Evolutionary conservation across 2,888 invertebrate genomes (phyloP).

Genomic region (Scaptomyza parva): DNA sequence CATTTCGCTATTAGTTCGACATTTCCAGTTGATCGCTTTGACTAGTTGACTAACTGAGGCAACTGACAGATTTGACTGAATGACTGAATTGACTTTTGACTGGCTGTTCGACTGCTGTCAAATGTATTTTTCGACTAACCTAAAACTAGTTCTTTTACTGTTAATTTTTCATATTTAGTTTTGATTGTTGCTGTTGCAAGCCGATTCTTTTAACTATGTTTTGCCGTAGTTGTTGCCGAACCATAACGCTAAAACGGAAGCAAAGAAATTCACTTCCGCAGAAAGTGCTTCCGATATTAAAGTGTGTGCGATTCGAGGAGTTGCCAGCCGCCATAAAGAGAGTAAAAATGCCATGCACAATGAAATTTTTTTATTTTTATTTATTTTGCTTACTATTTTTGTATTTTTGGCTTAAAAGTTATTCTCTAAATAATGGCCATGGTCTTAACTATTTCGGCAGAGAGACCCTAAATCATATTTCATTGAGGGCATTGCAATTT

Average conservation of each 20-base stretch:
- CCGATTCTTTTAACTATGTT: slow-evolving; percentile 41
- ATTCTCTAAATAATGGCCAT: slow-evolving; percentile 55
- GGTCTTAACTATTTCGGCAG: slow-evolving; percentile 36
- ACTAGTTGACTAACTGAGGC: slow-evolving; percentile 39
- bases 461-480: slow-evolving; percentile 57
- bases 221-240: slow-evolving; percentile 29
- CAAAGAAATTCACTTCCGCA: slow-evolving; percentile 67
- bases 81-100: slow-evolving; percentile 22
- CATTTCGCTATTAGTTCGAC: slow-evolving; percentile 19
- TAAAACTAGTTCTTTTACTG: slow-evolving; percentile 26
- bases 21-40: slow-evolving; percentile 36
- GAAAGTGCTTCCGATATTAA: slow-evolving; percentile 64
- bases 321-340: slow-evolving; percentile 19
- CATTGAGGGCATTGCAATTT: slow-evolving; percentile 35
- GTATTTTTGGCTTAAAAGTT: slow-evolving; percentile 37
- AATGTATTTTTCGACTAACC: slow-evolving; percentile 1
- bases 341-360: slow-evolving; percentile 30
- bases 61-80: slow-evolving; percentile 25
- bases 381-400: slow-evolving; percentile 38
- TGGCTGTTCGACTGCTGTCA: slow-evolving; percentile 18
- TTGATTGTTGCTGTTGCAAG: slow-evolving; percentile 61
- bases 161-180: slow-evolving; percentile 65
- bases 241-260: slow-evolving; percentile 63
- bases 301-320: slow-evolving; percentile 58
- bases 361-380: slow-evolving; percentile 30